Evolutionary conservation across 2,888 invertebrate species (phyloP).

Genomic region (Scaptomyza reducta): DNA sequence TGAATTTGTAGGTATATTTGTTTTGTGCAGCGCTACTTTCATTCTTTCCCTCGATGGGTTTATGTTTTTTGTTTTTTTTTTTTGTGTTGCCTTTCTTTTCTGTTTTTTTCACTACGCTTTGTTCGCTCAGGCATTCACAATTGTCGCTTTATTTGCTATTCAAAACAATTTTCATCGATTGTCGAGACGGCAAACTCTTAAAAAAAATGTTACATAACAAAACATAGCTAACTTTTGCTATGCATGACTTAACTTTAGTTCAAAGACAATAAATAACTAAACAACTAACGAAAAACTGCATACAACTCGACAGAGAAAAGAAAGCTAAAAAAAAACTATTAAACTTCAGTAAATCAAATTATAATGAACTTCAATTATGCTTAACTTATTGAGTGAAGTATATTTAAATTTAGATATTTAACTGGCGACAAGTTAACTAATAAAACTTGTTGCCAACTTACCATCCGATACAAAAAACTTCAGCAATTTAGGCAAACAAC

Average conservation of each 20-base stretch:
- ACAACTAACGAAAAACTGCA: constrained; percentile 12
- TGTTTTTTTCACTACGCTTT: constrained; percentile 29
- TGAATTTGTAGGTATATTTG: constrained; percentile 73
- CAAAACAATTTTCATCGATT: constrained; percentile 74
- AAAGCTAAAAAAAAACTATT: constrained; percentile 6
- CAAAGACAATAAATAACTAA: constrained; percentile 21
- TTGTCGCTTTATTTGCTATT: constrained; percentile 77
- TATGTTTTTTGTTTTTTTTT: constrained; percentile 11
- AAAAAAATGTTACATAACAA: constrained; percentile 8
- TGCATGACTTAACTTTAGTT: constrained; percentile 37
- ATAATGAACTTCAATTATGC: not conserved
- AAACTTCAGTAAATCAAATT: not conserved
- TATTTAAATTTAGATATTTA: too few species aligned
- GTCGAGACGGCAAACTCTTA: constrained; percentile 20
- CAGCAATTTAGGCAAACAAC: not conserved
- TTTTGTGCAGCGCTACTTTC: constrained; percentile 54
- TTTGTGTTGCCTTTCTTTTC: constrained; percentile 4
- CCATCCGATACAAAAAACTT: not conserved
- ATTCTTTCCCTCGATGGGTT: constrained; percentile 23
- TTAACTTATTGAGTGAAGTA: too few species aligned
- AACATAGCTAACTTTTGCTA: constrained; percentile 22
- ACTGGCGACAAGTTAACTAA: too few species aligned
- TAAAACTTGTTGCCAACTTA: too few species aligned
- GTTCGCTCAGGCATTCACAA: constrained; percentile 60
- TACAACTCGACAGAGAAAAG: constrained; percentile 3